A percentile compares a stretch with the other conserved stretches of the same genome.
Conservation (phyloP, 2,888 invertebrate genomes). For the Nematopogon swammerdamellus region DNA sequence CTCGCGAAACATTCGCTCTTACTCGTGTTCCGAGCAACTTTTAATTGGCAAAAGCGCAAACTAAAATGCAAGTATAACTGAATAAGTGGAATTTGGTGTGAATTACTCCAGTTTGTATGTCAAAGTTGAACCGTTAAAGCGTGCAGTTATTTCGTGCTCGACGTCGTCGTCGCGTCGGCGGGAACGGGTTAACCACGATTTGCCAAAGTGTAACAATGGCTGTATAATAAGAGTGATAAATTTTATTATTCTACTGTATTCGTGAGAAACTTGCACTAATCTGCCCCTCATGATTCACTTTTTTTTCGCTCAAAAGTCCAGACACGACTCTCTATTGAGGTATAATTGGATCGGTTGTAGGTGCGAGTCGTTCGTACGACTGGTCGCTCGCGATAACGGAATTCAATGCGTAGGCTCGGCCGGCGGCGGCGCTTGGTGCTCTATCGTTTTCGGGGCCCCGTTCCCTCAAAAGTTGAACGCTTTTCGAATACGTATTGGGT, state of each 20-base stretch:
- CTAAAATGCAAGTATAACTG: not conserved
- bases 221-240: conserved; percentile 12
- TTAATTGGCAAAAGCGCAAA: too few species aligned
- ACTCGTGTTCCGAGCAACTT: too few species aligned
- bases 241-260: conserved; percentile 6
- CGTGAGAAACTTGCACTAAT: not conserved
- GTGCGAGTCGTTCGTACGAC: too few species aligned
- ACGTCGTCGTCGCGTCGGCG: conserved; percentile 12
- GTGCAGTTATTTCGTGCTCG: conserved; percentile 18
- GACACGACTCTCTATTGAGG: not conserved
- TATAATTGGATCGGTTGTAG: too few species aligned
- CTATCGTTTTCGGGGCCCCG: too few species aligned
- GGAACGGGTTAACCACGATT: conserved; percentile 27
- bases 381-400: too few species aligned
- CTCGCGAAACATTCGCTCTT: too few species aligned
- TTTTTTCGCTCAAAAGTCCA: not conserved
- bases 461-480: too few species aligned
- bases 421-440: too few species aligned
- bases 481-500: too few species aligned
- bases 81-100: not conserved
- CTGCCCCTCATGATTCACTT: not conserved
- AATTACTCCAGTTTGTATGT: conserved; percentile 26
- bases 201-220: conserved; percentile 27
- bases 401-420: too few species aligned
- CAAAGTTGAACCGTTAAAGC: conserved; percentile 46